phyloP scores from a whole-genome alignment of 2,113 vertebrate genomes.

The Sylvietta virens region DNA sequence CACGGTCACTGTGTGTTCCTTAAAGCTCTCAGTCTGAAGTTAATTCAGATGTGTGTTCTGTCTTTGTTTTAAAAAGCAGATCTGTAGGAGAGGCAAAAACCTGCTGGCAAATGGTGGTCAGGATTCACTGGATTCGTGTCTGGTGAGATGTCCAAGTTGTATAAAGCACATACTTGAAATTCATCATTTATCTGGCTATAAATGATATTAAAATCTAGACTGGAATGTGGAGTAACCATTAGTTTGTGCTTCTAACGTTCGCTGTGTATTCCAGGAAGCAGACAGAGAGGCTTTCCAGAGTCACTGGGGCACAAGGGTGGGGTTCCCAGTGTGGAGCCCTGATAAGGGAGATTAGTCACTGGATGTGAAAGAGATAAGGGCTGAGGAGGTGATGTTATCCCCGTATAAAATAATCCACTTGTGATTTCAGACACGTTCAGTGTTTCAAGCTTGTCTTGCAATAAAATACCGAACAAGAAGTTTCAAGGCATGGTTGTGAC shows the following conservation, averaged over 20 bases:
- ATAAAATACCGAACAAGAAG: not conserved
- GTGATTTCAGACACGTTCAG: not conserved
- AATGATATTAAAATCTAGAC: not conserved
- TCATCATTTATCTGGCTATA: not conserved
- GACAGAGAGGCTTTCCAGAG: not conserved
- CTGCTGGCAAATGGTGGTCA: not conserved
- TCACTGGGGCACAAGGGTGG: conserved; percentile 1
- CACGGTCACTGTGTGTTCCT: not conserved
- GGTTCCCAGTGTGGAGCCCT: not conserved
- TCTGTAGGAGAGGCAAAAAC: not conserved
- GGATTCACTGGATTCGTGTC: not conserved
- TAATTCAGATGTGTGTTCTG: not conserved
- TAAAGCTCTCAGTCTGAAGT: not conserved
- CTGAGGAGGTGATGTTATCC: conserved; percentile 53
- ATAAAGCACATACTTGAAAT: not conserved
- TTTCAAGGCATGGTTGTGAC: not conserved
- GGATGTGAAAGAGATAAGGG: conserved; percentile 14
- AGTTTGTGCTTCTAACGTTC: not conserved
- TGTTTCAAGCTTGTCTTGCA: not conserved
- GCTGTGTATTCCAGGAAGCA: not conserved
- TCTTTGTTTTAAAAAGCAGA: not conserved
- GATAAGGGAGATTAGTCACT: conserved; percentile 50
- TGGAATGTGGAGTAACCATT: not conserved
- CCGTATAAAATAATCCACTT: not conserved
- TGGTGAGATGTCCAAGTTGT: not conserved